Conservation (phyloP, 2,888 invertebrate genomes). For the Lithosia quadra region DNA sequence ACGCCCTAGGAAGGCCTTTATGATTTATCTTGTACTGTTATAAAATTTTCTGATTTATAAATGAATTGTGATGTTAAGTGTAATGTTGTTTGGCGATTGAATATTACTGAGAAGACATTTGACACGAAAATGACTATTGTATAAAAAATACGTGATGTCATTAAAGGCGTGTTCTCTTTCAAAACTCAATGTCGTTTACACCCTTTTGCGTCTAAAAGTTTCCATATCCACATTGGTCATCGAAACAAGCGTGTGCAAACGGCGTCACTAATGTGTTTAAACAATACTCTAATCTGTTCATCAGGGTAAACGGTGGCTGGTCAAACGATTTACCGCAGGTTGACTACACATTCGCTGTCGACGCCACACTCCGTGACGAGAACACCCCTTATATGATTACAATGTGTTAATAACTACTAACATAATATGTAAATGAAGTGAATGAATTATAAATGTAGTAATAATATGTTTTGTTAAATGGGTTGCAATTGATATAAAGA, state of each 20-base stretch:
- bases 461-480: neutral
- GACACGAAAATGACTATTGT: neutral
- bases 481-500: neutral
- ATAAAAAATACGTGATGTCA: neutral
- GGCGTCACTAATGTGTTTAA: constrained; percentile 67
- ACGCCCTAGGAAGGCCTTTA: no score
- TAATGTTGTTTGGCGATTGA: no score
- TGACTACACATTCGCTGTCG: constrained; percentile 64
- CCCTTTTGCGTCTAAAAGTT: neutral
- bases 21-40: no score
- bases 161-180: neutral
- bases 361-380: constrained; percentile 57
- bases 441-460: constrained; percentile 1
- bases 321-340: constrained; percentile 73
- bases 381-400: constrained; percentile 30
- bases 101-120: no score
- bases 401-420: constrained; percentile 15
- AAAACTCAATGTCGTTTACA: neutral
- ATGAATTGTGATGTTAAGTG: no score
- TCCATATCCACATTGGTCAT: neutral
- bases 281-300: constrained; percentile 69
- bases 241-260: constrained; percentile 49
- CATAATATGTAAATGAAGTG: constrained; percentile 4
- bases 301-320: constrained; percentile 63
- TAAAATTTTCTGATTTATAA: no score